A percentile compares a stretch with the other conserved stretches of the same genome.
Evolutionary conservation across 1,140 invertebrate species (phyloP).

Genomic region (Psix sp.): DNA sequence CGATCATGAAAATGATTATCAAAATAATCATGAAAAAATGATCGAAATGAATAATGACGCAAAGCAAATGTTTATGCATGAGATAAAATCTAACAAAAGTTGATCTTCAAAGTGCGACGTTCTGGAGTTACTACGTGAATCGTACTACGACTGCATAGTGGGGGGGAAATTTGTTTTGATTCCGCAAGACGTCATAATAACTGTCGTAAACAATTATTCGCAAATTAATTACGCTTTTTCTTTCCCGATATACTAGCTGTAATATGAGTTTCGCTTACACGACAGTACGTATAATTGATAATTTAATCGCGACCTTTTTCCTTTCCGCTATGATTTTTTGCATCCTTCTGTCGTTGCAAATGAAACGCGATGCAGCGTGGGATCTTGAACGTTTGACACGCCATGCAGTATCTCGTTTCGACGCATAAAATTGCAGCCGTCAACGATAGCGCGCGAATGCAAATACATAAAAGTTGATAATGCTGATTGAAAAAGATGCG

Average conservation of each 20-base stretch:
- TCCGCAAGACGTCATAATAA: constrained; percentile 45
- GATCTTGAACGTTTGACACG: constrained; percentile 61
- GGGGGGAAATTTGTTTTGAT: constrained; percentile 40
- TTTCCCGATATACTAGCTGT: constrained; percentile 28
- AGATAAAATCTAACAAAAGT: too few species aligned
- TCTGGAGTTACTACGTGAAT: constrained; percentile 10
- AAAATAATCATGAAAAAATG: background rate
- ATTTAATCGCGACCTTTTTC: constrained; percentile 38
- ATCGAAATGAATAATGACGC: background rate
- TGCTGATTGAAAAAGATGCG: constrained; percentile 53
- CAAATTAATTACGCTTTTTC: constrained; percentile 56
- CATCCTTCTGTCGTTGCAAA: constrained; percentile 8
- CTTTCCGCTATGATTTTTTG: constrained; percentile 9
- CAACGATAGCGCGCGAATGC: constrained; percentile 32
- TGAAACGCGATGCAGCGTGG: constrained; percentile 37
- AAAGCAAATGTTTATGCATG: background rate
- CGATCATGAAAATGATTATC: too few species aligned
- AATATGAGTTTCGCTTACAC: constrained; percentile 37
- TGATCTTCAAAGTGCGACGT: constrained; percentile 26
- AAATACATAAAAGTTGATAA: constrained; percentile 45
- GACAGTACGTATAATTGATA: constrained; percentile 56
- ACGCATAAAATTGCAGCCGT: constrained; percentile 43
- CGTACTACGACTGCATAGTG: constrained; percentile 16
- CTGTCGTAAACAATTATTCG: constrained; percentile 52
- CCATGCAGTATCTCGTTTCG: constrained; percentile 43